Conservation (phyloP, 2,113 vertebrate genomes). For the Zonotrichia leucophrys region DNA sequence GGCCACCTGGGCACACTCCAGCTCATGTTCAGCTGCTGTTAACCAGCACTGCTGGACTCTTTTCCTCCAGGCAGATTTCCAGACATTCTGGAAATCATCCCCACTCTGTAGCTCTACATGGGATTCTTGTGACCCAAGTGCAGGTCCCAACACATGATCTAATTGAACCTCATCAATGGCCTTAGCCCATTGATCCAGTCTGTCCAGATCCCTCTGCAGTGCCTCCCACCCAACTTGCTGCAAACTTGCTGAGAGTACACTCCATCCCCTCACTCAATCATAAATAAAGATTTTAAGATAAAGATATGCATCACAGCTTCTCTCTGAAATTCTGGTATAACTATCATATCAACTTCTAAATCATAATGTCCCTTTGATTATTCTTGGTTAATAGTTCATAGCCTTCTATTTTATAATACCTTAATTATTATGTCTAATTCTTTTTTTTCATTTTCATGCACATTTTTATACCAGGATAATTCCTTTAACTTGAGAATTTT, state of each 20-base stretch:
- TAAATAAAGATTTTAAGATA: background rate
- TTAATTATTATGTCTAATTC: background rate
- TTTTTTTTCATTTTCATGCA: background rate
- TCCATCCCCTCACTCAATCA: background rate
- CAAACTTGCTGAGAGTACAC: background rate
- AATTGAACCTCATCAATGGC: background rate
- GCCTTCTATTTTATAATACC: background rate
- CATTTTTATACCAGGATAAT: background rate
- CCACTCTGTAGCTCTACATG: too few relatives aligned
- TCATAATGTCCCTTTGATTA: background rate
- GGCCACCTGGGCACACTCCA: too few relatives aligned
- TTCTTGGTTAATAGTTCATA: background rate
- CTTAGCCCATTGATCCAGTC: background rate
- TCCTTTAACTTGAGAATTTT: background rate
- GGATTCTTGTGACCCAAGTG: background rate
- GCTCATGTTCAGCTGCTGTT: fast-evolving
- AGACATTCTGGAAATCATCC: too few relatives aligned
- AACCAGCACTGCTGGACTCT: background rate
- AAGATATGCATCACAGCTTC: background rate
- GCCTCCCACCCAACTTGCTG: background rate
- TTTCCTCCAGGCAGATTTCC: background rate
- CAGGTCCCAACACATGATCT: fast-evolving
- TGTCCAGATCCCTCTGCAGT: background rate
- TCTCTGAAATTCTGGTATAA: background rate
- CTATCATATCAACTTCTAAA: background rate